Evolutionary conservation across 2,888 invertebrate species (phyloP), one percentile per base, ranked within the genome.

Genomic region (Eupithecia tripunctaria): DNA sequence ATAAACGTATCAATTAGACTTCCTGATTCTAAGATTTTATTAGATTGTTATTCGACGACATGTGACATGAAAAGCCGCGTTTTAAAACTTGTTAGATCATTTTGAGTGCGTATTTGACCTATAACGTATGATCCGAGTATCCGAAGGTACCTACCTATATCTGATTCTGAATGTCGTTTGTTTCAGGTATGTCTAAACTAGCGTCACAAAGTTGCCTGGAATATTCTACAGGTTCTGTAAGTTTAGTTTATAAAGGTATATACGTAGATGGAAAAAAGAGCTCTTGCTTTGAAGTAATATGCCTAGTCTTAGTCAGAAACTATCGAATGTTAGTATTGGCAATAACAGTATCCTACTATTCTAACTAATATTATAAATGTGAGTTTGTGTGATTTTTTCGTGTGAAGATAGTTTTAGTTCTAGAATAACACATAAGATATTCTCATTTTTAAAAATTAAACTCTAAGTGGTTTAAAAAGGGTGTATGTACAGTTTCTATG

Each of bases 161-260:
- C 12, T 27, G 27, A 60, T 18, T 29, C 4, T 29, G 7, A 60
- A 60, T 60, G 15, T 60, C 15, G 59, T 60, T 73, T 43, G 60
- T 73, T 73, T 64, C 59, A 70, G 73, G 70, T 73, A 73, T 56
- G 56, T 12, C 2, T 38, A 38, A 51, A 51, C 12, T 15, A 41
- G 0, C n/a, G 1, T 0, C 8, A n/a, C 6, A 21, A 51, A 10
- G 21, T 21, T 43, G n/a, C 43, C 7, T 47, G 10, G n/a, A 47
- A 15, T 47, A 47, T 47, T 21, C 10, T 47, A n/a, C 6, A n/a
- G 47, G 47, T 47, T 47, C 18, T 43, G 18, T 5, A 43, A 18
- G 18, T 43, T 41, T 15, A 15, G 14, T 15, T 15, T 14, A 41
- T n/a, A n/a, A n/a, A n/a, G 3, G 41, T 41, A 32, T 32, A 3